These are phyloP conservation scores for Pygoscelis adeliae DNA, from an alignment of 2,113 vertebrate genomes.

Conservation along the genomic window DNA sequence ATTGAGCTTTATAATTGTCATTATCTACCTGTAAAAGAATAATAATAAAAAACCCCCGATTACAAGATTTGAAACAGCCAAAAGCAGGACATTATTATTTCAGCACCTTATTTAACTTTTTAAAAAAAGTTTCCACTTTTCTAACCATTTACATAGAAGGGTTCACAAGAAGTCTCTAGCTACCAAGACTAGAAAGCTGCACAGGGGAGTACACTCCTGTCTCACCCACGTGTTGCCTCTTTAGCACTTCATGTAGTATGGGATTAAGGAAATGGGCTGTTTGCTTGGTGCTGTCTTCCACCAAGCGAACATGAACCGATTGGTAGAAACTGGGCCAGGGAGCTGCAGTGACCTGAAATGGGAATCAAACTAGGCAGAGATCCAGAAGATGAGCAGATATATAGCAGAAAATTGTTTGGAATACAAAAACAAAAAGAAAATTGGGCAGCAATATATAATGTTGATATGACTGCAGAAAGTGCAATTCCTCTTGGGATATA, in stretches of 20 bases:
- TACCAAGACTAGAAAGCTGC: neutral
- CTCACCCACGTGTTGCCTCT: neutral
- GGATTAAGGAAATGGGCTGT: neutral
- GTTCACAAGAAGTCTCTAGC: neutral
- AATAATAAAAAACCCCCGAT: neutral
- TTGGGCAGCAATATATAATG: neutral
- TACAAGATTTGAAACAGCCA: neutral
- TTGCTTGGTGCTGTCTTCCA: neutral
- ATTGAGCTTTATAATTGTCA: slow-evolving; percentile 79
- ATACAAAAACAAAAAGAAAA: neutral
- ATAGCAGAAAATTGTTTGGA: neutral
- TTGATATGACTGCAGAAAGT: neutral
- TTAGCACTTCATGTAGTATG: neutral
- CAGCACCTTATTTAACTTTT: neutral
- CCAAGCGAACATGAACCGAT: neutral
- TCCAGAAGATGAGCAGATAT: neutral
- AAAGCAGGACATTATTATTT: neutral
- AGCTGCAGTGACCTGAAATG: neutral
- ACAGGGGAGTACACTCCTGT: neutral
- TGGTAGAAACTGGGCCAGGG: neutral
- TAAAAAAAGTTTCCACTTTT: neutral
- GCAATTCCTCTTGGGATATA: neutral
- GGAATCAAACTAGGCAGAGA: neutral
- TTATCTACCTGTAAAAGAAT: slow-evolving; percentile 79
- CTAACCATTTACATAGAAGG: neutral